phyloP scores from a whole-genome alignment of 2,113 vertebrate species.

The Hippocampus guttulatus region DNA sequence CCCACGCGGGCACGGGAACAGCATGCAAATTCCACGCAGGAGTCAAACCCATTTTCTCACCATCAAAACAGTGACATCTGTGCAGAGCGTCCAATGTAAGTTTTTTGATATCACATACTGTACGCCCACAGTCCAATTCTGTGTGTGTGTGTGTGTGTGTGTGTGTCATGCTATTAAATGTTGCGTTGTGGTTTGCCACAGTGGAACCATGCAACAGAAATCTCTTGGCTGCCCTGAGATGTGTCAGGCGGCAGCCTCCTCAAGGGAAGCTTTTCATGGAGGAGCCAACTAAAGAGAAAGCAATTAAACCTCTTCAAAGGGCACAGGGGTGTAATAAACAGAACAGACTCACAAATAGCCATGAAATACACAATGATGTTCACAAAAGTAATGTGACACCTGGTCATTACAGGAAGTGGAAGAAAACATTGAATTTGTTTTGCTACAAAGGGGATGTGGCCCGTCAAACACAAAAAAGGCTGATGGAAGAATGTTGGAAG shows the following conservation, averaged over 20 bases:
- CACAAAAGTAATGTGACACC: neutral
- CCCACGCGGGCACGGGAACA: too few species aligned
- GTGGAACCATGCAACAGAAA: slow-evolving; percentile 5
- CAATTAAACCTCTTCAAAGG: slow-evolving; percentile 48
- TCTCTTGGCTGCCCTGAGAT: slow-evolving; percentile 31
- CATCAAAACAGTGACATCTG: neutral
- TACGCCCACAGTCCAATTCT: too few species aligned
- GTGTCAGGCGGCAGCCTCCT: slow-evolving; percentile 32
- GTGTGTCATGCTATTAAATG: slow-evolving; percentile 13
- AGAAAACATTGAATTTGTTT: neutral
- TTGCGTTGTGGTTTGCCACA: slow-evolving; percentile 26
- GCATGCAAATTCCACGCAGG: too few species aligned
- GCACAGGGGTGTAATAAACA: slow-evolving; percentile 10
- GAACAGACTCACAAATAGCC: slow-evolving; percentile 5
- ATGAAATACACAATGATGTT: neutral
- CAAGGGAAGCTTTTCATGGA: slow-evolving; percentile 16
- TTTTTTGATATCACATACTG: slow-evolving; percentile 24
- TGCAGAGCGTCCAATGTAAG: slow-evolving; percentile 13
- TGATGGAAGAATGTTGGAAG: too few species aligned
- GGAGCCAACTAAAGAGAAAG: slow-evolving; percentile 48
- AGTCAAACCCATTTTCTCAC: too few species aligned
- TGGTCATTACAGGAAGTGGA: neutral
- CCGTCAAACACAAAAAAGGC: too few species aligned
- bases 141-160: neutral
- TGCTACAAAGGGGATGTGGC: neutral